Percentiles rank a stretch among this genome's conserved stretches.
Evolutionary conservation across 2,888 invertebrate genomes (phyloP).

Genomic region (Nasonia oneida): DNA sequence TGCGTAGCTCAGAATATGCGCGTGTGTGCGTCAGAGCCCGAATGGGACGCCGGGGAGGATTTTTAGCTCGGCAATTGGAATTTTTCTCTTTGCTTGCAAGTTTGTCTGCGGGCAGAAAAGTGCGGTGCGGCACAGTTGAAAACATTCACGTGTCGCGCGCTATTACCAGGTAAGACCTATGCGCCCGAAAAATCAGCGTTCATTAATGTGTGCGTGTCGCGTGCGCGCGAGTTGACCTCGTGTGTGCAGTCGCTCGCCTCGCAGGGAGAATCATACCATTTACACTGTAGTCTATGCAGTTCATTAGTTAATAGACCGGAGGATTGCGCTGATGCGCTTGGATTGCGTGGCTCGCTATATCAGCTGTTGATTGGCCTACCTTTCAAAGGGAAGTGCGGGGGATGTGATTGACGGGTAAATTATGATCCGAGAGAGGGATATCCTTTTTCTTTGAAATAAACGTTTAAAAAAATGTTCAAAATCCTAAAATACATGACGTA

Average conservation of each 20-base stretch:
- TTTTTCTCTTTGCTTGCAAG: too few species aligned
- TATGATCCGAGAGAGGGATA: neutral
- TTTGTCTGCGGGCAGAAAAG: too few species aligned
- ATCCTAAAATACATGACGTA: too few species aligned
- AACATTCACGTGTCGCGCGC: conserved; percentile 19
- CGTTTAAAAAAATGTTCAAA: too few species aligned
- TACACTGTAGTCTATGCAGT: neutral
- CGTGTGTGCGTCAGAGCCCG: too few species aligned
- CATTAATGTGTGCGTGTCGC: conserved; percentile 21
- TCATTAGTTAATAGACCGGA: conserved; percentile 16
- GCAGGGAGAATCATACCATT: neutral
- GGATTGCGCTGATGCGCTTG: conserved; percentile 1
- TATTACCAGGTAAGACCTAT: conserved; percentile 28
- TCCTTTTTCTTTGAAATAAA: too few species aligned
- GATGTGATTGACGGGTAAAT: neutral
- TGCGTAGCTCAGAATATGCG: too few species aligned
- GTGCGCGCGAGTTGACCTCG: conserved; percentile 16
- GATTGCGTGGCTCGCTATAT: neutral
- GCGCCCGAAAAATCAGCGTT: conserved; percentile 52
- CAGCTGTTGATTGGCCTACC: neutral
- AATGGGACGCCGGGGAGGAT: too few species aligned
- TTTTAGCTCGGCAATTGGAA: too few species aligned
- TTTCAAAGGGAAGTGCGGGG: neutral
- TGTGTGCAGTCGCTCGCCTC: neutral
- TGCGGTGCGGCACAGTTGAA: too few species aligned